A percentile compares a stretch with the other conserved stretches of the same genome.
These are phyloP conservation scores for Arctia plantaginis DNA, from an alignment of 2,888 invertebrate species.

Conservation along the genomic window DNA sequence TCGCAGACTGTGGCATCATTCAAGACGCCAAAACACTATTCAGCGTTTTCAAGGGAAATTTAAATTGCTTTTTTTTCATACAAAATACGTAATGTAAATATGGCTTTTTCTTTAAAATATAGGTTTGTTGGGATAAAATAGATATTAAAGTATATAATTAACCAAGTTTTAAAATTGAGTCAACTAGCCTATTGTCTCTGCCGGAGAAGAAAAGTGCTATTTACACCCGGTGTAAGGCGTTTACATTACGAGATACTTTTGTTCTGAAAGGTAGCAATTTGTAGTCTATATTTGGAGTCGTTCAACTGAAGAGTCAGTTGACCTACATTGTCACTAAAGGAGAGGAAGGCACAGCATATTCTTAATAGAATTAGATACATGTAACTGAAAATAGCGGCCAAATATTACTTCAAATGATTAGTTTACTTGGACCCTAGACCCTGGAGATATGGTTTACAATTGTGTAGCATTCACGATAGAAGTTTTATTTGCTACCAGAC, in stretches of 20 bases:
- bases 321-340: neutral
- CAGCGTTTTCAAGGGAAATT: no score
- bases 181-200: neutral
- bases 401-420: neutral
- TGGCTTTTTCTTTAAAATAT: no score
- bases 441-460: neutral
- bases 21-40: no score
- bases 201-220: neutral
- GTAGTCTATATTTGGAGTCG: neutral
- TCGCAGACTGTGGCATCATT: no score
- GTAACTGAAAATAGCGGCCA: neutral
- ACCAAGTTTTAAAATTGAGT: no score
- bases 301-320: neutral
- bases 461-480: neutral
- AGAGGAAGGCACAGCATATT: neutral
- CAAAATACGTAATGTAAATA: no score
- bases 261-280: neutral
- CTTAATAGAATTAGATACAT: neutral
- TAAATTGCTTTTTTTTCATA: no score
- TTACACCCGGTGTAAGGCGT: neutral
- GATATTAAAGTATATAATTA: no score
- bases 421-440: neutral
- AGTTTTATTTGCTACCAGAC: neutral
- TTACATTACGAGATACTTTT: neutral
- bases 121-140: no score